Conservation (phyloP, 2,113 vertebrate genomes). For the Nothobranchius furzeri region DNA sequence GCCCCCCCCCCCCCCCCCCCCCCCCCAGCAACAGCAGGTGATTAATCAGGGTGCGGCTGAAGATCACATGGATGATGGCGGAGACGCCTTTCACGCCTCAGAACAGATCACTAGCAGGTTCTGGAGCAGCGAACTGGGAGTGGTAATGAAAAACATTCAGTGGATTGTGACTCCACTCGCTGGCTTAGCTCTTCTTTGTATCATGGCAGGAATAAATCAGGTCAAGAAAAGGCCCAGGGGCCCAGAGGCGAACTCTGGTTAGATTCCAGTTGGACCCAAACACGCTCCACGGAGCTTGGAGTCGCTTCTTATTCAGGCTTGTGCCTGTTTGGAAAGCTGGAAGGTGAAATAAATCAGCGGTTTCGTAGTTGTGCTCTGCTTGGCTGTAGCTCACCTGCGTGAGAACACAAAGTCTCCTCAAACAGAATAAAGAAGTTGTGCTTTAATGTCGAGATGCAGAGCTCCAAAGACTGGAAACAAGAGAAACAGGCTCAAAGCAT, state of each 20-base stretch:
- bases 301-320: constrained; percentile 27
- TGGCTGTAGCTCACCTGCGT: neutral
- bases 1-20: too few relatives aligned
- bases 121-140: constrained; percentile 5
- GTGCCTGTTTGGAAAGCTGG: constrained; percentile 21
- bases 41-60: constrained; percentile 49
- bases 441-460: neutral
- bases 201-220: constrained; percentile 61
- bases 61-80: constrained; percentile 25
- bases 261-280: constrained; percentile 32
- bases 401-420: constrained; percentile 1
- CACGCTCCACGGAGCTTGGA: constrained; percentile 25
- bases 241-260: constrained; percentile 45
- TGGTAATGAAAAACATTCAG: constrained; percentile 20
- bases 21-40: constrained; percentile 46
- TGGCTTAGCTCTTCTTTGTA: constrained; percentile 42
- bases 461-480: neutral
- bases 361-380: neutral
- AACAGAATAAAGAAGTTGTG: neutral
- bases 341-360: constrained; percentile 8
- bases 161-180: constrained; percentile 28
- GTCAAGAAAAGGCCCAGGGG: constrained; percentile 53
- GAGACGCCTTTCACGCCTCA: constrained; percentile 42
- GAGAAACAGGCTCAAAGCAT: neutral
- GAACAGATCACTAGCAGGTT: constrained; percentile 12